Evolutionary conservation across 2,797 vertebrate species (phyloP).

Genomic region (Smutsia gigantea): DNA sequence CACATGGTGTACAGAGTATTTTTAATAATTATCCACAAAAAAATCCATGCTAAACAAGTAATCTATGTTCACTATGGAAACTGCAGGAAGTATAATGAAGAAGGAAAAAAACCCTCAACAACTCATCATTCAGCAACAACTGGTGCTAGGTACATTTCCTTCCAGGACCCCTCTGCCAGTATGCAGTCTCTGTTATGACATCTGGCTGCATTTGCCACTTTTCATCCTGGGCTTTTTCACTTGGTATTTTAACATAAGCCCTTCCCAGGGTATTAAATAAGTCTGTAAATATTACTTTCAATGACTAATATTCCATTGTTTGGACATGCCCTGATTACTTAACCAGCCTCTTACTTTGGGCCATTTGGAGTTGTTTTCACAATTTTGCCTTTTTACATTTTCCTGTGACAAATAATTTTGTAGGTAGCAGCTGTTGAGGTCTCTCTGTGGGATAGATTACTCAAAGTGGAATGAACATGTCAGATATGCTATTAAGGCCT

Average conservation of each 20-base stretch:
- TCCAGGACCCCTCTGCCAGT: not conserved
- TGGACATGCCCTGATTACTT: not conserved
- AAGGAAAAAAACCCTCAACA: not conserved
- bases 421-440: not conserved
- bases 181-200: accelerated
- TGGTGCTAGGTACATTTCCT: not conserved
- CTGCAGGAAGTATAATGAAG: not conserved
- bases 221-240: not conserved
- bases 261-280: not conserved
- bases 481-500: not conserved
- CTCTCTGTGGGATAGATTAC: not conserved
- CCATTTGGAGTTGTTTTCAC: not conserved
- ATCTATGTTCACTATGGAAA: not conserved
- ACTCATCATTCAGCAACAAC: not conserved
- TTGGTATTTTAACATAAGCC: not conserved
- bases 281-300: slow-evolving; percentile 8
- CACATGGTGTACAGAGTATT: not conserved
- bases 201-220: not conserved
- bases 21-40: not conserved
- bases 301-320: not conserved
- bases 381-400: not conserved
- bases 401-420: not conserved
- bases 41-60: no score
- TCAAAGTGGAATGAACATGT: not conserved
- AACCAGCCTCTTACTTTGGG: not conserved